Conservation (phyloP, 2,113 vertebrate genomes). For the Oncorhynchus nerka region DNA sequence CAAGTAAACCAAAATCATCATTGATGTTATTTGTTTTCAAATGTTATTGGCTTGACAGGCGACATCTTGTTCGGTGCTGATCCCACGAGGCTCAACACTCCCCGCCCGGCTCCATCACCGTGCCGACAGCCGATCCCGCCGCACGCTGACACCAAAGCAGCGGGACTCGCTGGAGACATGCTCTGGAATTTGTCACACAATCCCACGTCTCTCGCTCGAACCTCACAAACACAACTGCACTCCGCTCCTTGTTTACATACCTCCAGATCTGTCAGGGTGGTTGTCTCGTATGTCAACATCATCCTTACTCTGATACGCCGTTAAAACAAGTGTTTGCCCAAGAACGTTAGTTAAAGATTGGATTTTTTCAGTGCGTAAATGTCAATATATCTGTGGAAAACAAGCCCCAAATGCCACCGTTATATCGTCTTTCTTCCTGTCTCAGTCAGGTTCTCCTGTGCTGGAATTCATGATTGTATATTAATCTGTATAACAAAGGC, state of each 20-base stretch:
- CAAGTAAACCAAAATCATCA: conserved; percentile 80
- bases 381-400: conserved; percentile 51
- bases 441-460: conserved; percentile 31
- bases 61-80: conserved; percentile 77
- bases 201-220: conserved; percentile 47
- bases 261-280: conserved; percentile 64
- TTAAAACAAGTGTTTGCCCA: conserved; percentile 45
- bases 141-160: conserved; percentile 75
- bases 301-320: conserved; percentile 31
- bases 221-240: conserved; percentile 33
- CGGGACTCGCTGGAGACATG: conserved; percentile 54
- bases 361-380: conserved; percentile 47
- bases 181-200: conserved; percentile 79
- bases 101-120: conserved; percentile 65
- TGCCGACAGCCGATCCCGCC: conserved; percentile 57
- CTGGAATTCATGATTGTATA: conserved; percentile 23
- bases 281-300: conserved; percentile 67
- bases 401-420: conserved; percentile 37
- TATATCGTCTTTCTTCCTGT: conserved; percentile 19
- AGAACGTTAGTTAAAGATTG: conserved; percentile 42
- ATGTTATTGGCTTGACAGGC: conserved; percentile 76
- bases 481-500: conserved; percentile 26
- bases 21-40: conserved; percentile 83
- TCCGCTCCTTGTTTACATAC: conserved; percentile 72
- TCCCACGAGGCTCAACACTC: conserved; percentile 71